Conservation (phyloP, 2,113 vertebrate genomes). For the Zapornia atra region DNA sequence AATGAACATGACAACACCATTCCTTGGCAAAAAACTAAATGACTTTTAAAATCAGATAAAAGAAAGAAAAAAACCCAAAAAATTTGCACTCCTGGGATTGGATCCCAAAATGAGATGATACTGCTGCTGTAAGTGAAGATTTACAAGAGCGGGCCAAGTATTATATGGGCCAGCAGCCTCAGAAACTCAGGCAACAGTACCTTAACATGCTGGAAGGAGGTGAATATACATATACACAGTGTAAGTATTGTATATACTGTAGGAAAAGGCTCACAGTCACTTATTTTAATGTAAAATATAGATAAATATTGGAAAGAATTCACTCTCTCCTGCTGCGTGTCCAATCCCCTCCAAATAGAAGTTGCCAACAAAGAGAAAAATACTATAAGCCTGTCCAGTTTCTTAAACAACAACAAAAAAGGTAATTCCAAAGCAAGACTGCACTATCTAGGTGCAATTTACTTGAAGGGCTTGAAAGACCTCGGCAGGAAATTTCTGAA, state of each 20-base stretch:
- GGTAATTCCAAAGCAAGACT: not conserved
- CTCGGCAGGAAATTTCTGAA: not conserved
- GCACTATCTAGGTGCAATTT: not conserved
- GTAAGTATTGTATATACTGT: not conserved
- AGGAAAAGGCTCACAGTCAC: not conserved
- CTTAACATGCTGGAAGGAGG: not conserved
- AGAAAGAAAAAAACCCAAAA: not conserved
- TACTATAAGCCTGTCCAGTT: not conserved
- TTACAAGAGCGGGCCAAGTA: not conserved
- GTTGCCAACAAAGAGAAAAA: not conserved
- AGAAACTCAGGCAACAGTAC: not conserved
- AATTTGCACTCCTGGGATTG: not conserved
- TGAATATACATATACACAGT: not conserved
- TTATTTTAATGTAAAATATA: not conserved
- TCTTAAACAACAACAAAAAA: not conserved
- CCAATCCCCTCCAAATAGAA: not conserved
- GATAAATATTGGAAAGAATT: not conserved
- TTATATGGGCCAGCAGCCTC: not conserved
- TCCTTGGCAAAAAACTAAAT: not conserved
- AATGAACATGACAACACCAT: not conserved
- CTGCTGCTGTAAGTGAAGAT: not conserved
- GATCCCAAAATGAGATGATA: not conserved
- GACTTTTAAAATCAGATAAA: not conserved
- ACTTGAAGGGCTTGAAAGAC: not conserved
- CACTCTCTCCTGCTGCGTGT: not conserved